Conservation (phyloP, 2,888 invertebrate genomes). For the Argyresthia albistria region DNA sequence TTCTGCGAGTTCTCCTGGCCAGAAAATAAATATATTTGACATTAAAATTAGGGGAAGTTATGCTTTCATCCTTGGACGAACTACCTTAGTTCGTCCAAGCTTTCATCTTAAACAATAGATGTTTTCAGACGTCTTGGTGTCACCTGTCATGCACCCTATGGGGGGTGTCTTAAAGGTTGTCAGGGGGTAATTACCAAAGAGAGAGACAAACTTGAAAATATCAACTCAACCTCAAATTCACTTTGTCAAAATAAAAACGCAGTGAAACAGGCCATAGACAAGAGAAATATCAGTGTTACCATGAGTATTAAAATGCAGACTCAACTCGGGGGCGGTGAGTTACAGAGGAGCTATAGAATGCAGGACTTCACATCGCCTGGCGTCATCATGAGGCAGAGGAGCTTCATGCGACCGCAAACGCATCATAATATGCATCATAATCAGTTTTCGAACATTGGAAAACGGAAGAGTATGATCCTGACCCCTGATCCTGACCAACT, state of each 20-base stretch:
- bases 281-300: background rate
- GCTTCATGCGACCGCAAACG: slow-evolving; percentile 76
- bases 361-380: slow-evolving; percentile 69
- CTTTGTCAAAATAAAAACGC: slow-evolving; percentile 15
- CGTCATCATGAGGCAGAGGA: slow-evolving; percentile 78
- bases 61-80: too few species aligned
- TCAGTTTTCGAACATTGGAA: too few species aligned
- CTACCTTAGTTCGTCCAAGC: too few species aligned
- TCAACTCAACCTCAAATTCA: slow-evolving; percentile 3
- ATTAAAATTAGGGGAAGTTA: too few species aligned
- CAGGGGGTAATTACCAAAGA: slow-evolving; percentile 43
- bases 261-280: slow-evolving; percentile 5
- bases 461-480: too few species aligned
- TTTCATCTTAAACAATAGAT: too few species aligned
- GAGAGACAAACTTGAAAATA: slow-evolving; percentile 12
- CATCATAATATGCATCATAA: slow-evolving; percentile 72
- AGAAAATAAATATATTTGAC: too few species aligned
- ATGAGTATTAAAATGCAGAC: slow-evolving; percentile 49
- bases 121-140: too few species aligned
- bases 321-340: slow-evolving; percentile 39
- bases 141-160: too few species aligned
- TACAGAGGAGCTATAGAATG: slow-evolving; percentile 67
- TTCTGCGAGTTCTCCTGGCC: too few species aligned
- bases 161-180: too few species aligned
- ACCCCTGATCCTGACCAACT: too few species aligned